Conservation (phyloP, 2,888 invertebrate genomes). For the Rotaria socialis region DNA sequence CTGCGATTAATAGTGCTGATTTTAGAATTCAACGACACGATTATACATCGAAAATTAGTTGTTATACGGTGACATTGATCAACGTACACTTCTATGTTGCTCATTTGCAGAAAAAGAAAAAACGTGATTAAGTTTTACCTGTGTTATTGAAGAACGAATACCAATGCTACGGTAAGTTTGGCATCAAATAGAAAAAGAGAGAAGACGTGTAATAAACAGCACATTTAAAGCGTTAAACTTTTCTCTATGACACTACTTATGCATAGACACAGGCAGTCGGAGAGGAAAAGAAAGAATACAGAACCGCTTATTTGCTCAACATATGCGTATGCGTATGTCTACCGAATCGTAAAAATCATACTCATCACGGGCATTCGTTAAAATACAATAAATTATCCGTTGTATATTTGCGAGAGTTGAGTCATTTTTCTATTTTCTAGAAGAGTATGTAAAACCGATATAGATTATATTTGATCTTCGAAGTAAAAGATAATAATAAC, state of each 20-base stretch:
- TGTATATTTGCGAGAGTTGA: not conserved
- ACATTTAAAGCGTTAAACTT: conserved; percentile 8
- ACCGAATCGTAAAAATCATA: conserved; percentile 13
- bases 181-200: not conserved
- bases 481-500: not conserved
- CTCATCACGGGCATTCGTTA: not conserved
- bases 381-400: conserved; percentile 6
- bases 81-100: not conserved
- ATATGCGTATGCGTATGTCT: not conserved
- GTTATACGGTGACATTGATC: conserved; percentile 4
- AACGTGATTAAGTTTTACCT: conserved; percentile 18
- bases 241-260: conserved; percentile 3
- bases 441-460: not conserved
- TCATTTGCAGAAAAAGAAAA: not conserved
- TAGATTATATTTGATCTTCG: not conserved
- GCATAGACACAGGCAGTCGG: not conserved
- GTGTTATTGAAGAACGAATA: not conserved
- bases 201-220: conserved; percentile 23
- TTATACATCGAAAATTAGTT: not conserved
- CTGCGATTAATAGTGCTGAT: not conserved
- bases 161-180: not conserved
- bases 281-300: not conserved
- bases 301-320: not conserved
- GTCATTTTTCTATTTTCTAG: not conserved
- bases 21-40: not conserved